Conservation (phyloP, 2,888 invertebrate species). For the Acleris holmiana region DNA sequence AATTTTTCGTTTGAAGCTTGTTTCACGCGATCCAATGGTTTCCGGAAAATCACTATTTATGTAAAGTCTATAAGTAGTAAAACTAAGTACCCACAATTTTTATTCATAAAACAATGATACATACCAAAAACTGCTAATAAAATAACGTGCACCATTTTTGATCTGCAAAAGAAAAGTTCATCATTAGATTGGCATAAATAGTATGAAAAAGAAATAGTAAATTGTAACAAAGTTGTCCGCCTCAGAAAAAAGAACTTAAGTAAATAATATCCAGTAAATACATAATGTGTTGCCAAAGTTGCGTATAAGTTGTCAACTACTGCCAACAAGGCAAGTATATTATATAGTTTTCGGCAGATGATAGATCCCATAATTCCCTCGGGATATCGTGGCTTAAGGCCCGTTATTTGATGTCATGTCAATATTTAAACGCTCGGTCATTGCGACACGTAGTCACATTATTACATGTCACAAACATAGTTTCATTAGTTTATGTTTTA, state of each 20-base stretch:
- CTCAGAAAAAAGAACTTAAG: slow-evolving; percentile 1
- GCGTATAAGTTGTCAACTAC: slow-evolving; percentile 33
- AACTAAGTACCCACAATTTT: too few species aligned
- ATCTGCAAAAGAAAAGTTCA: slow-evolving; percentile 39
- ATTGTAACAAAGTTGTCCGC: slow-evolving; percentile 13
- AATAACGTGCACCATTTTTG: slow-evolving; percentile 40
- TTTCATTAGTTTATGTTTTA: too few species aligned
- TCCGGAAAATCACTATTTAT: too few species aligned
- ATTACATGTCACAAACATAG: slow-evolving; percentile 1
- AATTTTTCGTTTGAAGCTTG: too few species aligned
- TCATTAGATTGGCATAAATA: slow-evolving; percentile 6
- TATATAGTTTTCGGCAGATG: slow-evolving; percentile 17
- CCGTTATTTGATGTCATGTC: slow-evolving; percentile 32
- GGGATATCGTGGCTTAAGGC: slow-evolving; percentile 28
- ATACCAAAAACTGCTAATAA: slow-evolving; percentile 43
- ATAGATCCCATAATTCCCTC: slow-evolving; percentile 33
- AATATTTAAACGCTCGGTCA: slow-evolving; percentile 27
- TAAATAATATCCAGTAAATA: slow-evolving; percentile 11
- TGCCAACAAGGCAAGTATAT: slow-evolving; percentile 24
- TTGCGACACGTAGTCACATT: slow-evolving; percentile 13
- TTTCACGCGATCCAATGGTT: too few species aligned
- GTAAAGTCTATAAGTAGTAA: too few species aligned
- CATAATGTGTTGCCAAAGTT: slow-evolving; percentile 29
- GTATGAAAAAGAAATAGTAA: slow-evolving; percentile 12
- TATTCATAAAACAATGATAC: slow-evolving; percentile 16